These are phyloP conservation scores for Trichoplusia ni DNA, from an alignment of 1,140 invertebrate species.

Conservation along the genomic window DNA sequence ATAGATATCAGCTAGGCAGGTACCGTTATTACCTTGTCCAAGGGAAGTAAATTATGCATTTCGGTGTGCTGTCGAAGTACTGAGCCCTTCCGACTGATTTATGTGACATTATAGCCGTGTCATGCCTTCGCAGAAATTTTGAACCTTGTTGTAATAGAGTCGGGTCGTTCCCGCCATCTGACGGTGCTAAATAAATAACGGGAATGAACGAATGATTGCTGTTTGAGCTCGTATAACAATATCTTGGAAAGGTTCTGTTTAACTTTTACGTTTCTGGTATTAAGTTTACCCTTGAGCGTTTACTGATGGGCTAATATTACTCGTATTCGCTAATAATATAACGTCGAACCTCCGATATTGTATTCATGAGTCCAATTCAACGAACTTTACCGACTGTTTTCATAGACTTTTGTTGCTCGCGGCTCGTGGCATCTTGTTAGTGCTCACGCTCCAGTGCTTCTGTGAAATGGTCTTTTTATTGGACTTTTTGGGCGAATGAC, in stretches of 20 bases:
- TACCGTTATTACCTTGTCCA: neutral
- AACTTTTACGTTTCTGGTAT: too few species aligned
- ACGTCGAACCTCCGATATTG: neutral
- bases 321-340: neutral
- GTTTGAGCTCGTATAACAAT: too few species aligned
- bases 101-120: slow-evolving; percentile 28
- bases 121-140: neutral
- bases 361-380: slow-evolving; percentile 10
- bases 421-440: neutral
- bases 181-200: slow-evolving; percentile 36
- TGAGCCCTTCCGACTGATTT: slow-evolving; percentile 34
- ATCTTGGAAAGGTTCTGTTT: too few species aligned
- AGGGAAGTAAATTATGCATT: slow-evolving; percentile 22
- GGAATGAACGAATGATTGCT: too few species aligned
- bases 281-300: too few species aligned
- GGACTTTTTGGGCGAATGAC: neutral
- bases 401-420: neutral
- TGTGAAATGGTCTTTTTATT: slow-evolving; percentile 5
- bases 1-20: neutral
- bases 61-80: slow-evolving; percentile 5
- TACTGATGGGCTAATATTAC: too few species aligned
- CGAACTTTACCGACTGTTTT: slow-evolving; percentile 12
- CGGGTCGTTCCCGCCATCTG: slow-evolving; percentile 37
- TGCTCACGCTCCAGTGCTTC: neutral
- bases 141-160: slow-evolving; percentile 29